Conservation (phyloP, 2,888 invertebrate species). For the Lycocerus yunnanus region DNA sequence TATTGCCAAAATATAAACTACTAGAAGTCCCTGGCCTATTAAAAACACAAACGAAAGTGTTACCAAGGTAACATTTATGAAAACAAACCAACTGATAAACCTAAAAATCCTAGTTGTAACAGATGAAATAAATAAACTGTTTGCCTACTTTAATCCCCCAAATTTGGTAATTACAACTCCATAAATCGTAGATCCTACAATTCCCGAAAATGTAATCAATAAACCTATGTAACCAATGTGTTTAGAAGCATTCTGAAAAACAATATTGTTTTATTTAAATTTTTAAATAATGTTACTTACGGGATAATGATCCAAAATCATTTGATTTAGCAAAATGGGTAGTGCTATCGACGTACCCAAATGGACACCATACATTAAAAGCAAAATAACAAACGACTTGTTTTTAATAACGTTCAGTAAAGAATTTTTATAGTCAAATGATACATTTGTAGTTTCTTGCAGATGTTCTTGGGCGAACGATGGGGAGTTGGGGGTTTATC, state of each 20-base stretch:
- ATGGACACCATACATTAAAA: not conserved
- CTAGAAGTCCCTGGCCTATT: conserved; percentile 71
- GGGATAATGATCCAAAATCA: conserved; percentile 3
- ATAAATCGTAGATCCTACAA: conserved; percentile 86
- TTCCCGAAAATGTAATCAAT: conserved; percentile 86
- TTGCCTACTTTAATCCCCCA: conserved; percentile 84
- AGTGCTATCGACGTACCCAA: not conserved
- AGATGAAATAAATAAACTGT: not conserved
- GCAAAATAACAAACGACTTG: not conserved
- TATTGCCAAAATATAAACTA: conserved; percentile 82
- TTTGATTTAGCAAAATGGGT: conserved; percentile 4
- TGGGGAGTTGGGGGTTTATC: not conserved
- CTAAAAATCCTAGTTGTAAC: not conserved
- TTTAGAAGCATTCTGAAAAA: conserved; percentile 64
- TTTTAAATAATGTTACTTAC: not conserved
- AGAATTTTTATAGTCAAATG: not conserved
- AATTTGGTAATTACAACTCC: conserved; percentile 93
- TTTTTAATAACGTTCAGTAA: not conserved
- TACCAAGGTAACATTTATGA: not conserved
- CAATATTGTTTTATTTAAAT: not conserved
- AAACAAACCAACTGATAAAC: not conserved
- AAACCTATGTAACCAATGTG: conserved; percentile 90
- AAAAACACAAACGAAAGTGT: conserved; percentile 68
- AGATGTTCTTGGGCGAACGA: not conserved
- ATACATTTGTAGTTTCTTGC: not conserved